Base-by-base conservation (phyloP, 64 coral and sea anemone species). In the Montipora foliosa region DNA sequence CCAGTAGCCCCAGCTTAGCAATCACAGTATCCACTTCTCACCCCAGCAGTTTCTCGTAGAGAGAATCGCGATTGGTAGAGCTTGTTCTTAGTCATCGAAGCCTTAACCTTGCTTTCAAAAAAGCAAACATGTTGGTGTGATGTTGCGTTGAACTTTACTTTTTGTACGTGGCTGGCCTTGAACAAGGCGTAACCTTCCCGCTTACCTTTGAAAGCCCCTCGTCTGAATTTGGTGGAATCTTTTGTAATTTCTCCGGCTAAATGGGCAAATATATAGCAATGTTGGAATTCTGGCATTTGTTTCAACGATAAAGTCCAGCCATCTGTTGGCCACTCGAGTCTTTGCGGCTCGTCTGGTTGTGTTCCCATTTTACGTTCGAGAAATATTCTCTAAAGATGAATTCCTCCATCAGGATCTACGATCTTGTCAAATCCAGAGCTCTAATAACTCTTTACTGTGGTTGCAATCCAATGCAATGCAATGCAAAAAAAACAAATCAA, bases 151-250 rank as follows among this genome's bases (percentile, higher is more conserved):
- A 77, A 89, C 25, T 25, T 25, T 25, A 25, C 25, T 25, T 25
- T 25, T 25, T 25, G 25, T 25, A 25, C 53, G 51, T 78, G 87
- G n/a, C 5, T 20, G 25, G 87, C 87, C 75, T 89, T 89, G 15
- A 89, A 76, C 45, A 89, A 44, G 11, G 70, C 73, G 48, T 89
- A 89, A 17, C 87, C 87, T 4, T 89, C 87, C 49, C 49, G 70
- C 49, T 89, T 89, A n/a, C 87, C 61, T 52, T 89, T 89, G 48
- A 89, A 89, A 20, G 87, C 87, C 72, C 87, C 73, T 71, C 73
- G 87, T 53, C 72, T 24, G 9, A 75, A 17, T 89, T 89, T 74
- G 11, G n/a, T 53, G 49, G 50, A 11, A 76, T 78, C 29, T 29
- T 29, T 29, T 29, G 29, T 29, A 29, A 29, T 29, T 29, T 29